phyloP scores from a whole-genome alignment of 2,888 invertebrate species.

The Meiosimyza platycephala region DNA sequence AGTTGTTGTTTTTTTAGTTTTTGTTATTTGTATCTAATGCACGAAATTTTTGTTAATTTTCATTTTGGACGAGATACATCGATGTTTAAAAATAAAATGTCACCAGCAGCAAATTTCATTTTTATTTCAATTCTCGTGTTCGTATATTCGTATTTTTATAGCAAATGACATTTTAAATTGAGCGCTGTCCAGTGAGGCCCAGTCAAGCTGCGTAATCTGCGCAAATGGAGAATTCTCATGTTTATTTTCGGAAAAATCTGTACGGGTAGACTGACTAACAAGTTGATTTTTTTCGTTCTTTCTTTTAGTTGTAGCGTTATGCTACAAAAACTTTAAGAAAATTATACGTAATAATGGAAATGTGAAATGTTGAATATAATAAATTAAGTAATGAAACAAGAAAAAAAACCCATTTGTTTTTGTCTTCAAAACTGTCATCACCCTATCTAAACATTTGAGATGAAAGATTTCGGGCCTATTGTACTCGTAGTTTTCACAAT shows the following conservation, averaged over 20 bases:
- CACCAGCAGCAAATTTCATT: conserved; percentile 24
- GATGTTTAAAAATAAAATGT: conserved; percentile 42
- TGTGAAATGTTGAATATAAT: too few relatives aligned
- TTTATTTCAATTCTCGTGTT: not conserved
- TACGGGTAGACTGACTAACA: too few relatives aligned
- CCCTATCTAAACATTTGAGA: too few relatives aligned
- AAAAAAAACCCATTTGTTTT: too few relatives aligned
- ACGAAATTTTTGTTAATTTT: conserved; percentile 57
- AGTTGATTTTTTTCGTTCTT: too few relatives aligned
- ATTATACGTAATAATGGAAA: too few relatives aligned
- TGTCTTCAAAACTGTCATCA: too few relatives aligned
- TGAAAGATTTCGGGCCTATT: too few relatives aligned
- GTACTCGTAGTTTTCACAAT: too few relatives aligned
- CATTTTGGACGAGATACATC: conserved; percentile 52
- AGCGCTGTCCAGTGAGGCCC: conserved; percentile 44
- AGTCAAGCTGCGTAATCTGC: conserved; percentile 32
- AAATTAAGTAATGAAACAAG: too few relatives aligned
- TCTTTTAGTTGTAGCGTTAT: too few relatives aligned
- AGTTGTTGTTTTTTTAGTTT: conserved; percentile 11
- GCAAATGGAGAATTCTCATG: conserved; percentile 29
- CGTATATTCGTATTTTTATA: conserved; percentile 44
- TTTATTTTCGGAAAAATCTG: conserved; percentile 13
- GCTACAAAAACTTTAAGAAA: too few relatives aligned
- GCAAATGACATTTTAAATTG: conserved; percentile 47
- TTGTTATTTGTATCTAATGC: conserved; percentile 53